Conservation (phyloP, 35 echinoderm and acorn worm genomes). For the Chiridota heheva region DNA sequence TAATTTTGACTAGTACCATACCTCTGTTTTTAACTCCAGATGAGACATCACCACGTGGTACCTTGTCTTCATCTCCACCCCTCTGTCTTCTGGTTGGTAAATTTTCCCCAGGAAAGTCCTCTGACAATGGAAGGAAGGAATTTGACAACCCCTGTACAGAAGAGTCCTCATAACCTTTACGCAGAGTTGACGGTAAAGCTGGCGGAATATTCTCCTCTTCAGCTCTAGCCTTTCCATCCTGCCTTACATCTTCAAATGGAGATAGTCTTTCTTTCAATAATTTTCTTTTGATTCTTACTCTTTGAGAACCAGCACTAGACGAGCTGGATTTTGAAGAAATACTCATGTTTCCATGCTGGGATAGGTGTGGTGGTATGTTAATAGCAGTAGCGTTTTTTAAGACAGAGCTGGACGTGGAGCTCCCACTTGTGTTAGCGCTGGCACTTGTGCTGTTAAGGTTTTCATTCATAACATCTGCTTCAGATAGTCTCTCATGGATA, state of each 20-base stretch:
- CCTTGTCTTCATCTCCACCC: not conserved
- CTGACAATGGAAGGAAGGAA: constrained; percentile 6
- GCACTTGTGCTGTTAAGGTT: too few relatives aligned
- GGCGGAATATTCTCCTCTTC: constrained; percentile 53
- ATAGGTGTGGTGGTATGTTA: not conserved
- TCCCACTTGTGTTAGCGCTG: constrained; percentile 13
- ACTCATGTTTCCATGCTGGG: not conserved
- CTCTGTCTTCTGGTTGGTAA: not conserved
- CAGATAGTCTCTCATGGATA: too few relatives aligned
- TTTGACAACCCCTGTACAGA: constrained; percentile 34
- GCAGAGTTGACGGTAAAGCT: constrained; percentile 72
- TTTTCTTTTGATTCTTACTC: constrained; percentile 87
- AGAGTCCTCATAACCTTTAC: constrained; percentile 49
- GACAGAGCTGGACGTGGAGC: constrained; percentile 41
- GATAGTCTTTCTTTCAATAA: constrained; percentile 74
- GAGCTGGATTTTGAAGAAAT: constrained; percentile 34
- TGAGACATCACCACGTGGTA: not conserved
- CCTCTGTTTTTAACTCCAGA: not conserved
- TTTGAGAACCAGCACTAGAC: constrained; percentile 60
- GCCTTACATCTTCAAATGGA: constrained; percentile 64
- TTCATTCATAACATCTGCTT: too few relatives aligned
- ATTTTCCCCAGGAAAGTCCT: not conserved
- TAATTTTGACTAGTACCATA: too few relatives aligned
- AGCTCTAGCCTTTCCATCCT: not conserved
- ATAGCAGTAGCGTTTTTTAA: constrained; percentile 36